Base-by-base conservation (phyloP, 2,888 invertebrate genomes). In the Gnatocerus cornutus region DNA sequence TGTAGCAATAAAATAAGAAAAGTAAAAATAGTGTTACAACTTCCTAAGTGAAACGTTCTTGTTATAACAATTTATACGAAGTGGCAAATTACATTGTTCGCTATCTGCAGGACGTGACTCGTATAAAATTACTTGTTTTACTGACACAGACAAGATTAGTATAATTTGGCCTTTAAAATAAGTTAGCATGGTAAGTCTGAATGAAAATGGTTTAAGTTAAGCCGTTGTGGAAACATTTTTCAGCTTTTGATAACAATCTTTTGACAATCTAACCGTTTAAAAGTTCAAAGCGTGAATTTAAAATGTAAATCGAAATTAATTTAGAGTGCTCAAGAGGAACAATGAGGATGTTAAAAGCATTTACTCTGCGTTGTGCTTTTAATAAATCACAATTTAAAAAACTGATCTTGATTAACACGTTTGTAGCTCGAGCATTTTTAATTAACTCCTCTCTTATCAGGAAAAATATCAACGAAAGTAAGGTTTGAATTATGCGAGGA, bases 1-100 rank as follows among this genome's bases (percentile, higher is more conserved):
- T n/a, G 30, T 14, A 16, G 48, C 39, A 61, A 37, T 61, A 61
- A 61, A 61, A 39, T 16, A n/a, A 61, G 61, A 48, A 61, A 61
- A 46, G 43, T 61, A 39, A 61, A 61, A 61, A 61, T 48, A 61
- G 61, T 61, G 61, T 45, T 58, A 33, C 45, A 58, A 30, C 58
- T 58, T 45, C 45, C 30, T 58, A 29, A 16, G 58, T 29, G 21
- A 30, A 45, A n/a, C 14, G 12, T 45, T 30, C 21, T 21, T 21
- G 27, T 27, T 46, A 16, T 46, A 7, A 50, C 29, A 50, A 5
- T 29, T 50, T 29, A 50, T 50, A n/a, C n/a, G 48, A 50, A 50
- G 48, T 29, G 48, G 48, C 21, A 46, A 46, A 46, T 46, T 43
- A 8, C 46, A n/a, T 46, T 13, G 43, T 10, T 13, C 6, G 12